Percentiles rank a stretch among this genome's conserved stretches.
These are phyloP conservation scores for Odontamblyopus rebecca DNA, from an alignment of 2,797 vertebrate genomes.

Conservation along the genomic window DNA sequence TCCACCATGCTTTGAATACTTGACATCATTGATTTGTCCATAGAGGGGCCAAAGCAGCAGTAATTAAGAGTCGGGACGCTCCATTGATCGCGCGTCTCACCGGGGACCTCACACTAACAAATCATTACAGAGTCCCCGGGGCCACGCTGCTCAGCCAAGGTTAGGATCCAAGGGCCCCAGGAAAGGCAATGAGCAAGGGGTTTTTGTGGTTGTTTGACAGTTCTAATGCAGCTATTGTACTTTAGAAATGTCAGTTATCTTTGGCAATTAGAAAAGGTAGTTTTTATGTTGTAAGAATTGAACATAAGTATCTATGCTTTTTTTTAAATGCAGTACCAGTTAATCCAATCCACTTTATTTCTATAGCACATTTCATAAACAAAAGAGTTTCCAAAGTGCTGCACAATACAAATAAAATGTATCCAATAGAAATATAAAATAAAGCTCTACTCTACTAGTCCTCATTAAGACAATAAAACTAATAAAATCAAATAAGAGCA, in stretches of 20 bases:
- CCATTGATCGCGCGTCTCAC: constrained; percentile 84
- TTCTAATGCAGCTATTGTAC: neutral
- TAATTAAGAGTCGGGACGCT: constrained; percentile 88
- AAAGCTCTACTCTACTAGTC: too few relatives aligned
- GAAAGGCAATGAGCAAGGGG: constrained; percentile 30
- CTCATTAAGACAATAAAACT: too few relatives aligned
- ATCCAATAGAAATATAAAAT: too few relatives aligned
- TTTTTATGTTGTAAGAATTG: too few relatives aligned
- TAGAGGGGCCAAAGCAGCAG: constrained; percentile 81
- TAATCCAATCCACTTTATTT: too few relatives aligned
- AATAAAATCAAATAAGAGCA: too few relatives aligned
- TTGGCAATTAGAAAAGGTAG: too few relatives aligned
- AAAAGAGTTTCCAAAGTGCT: too few relatives aligned
- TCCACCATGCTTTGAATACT: constrained; percentile 77
- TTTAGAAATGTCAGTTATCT: neutral
- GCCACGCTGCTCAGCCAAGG: constrained; percentile 78
- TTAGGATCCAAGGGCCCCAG: constrained; percentile 72
- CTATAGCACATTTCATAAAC: too few relatives aligned
- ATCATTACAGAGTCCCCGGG: constrained; percentile 80
- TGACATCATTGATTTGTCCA: constrained; percentile 92
- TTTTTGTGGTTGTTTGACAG: constrained; percentile 1
- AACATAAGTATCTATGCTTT: too few relatives aligned
- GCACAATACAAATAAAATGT: too few relatives aligned
- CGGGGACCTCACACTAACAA: constrained; percentile 80
- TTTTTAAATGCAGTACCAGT: too few relatives aligned